Conservation (phyloP, 2,888 invertebrate species). For the Panzeria rudis region DNA sequence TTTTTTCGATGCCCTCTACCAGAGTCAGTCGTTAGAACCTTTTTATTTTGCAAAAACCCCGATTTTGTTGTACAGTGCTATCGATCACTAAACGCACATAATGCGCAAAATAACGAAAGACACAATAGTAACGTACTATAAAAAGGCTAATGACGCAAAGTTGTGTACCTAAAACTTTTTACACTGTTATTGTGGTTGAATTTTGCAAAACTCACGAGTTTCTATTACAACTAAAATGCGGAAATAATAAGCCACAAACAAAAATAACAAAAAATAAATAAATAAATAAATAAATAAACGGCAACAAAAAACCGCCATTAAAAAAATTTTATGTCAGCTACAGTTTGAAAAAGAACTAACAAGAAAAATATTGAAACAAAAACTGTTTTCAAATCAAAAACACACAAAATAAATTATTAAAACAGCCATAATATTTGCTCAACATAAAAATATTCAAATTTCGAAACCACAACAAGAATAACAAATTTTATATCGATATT, state of each 20-base stretch:
- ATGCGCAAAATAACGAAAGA: background rate
- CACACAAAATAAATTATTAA: background rate
- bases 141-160: background rate
- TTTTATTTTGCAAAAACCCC: too few relatives aligned
- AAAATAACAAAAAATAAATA: background rate
- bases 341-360: background rate
- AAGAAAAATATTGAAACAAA: slow-evolving; percentile 23
- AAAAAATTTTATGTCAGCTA: slow-evolving; percentile 38
- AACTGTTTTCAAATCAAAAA: slow-evolving; percentile 4
- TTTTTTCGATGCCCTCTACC: too few relatives aligned
- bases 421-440: slow-evolving; percentile 25
- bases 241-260: slow-evolving; percentile 46
- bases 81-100: background rate
- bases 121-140: too few relatives aligned
- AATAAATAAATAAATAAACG: background rate
- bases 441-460: slow-evolving; percentile 27
- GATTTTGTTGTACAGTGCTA: too few relatives aligned
- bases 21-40: too few relatives aligned
- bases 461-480: slow-evolving; percentile 32
- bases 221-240: slow-evolving; percentile 50
- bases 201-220: slow-evolving; percentile 38
- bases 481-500: slow-evolving; percentile 35
- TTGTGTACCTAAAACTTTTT: background rate
- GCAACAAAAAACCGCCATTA: slow-evolving; percentile 29
- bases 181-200: slow-evolving; percentile 15